Evolutionary conservation across 1,140 invertebrate genomes (phyloP).

Genomic region (Drosophila varians): DNA sequence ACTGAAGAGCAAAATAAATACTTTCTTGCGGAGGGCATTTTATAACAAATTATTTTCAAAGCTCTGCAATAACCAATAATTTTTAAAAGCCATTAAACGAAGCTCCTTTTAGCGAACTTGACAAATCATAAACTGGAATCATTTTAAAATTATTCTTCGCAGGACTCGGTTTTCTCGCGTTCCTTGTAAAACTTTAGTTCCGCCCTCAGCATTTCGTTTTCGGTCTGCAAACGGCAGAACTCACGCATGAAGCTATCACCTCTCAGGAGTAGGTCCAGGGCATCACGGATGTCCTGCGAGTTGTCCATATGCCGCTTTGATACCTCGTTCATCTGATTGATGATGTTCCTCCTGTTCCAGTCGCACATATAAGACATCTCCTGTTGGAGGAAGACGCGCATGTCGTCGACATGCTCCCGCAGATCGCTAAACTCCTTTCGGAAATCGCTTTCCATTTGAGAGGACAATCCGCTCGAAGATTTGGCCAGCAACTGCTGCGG

Average conservation of each 20-base stretch:
- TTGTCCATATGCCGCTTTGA: slow-evolving; percentile 51
- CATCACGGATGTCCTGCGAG: slow-evolving; percentile 58
- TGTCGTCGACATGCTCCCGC: slow-evolving; percentile 32
- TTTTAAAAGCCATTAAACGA: no score
- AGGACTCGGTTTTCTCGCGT: neutral
- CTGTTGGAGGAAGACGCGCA: slow-evolving; percentile 11
- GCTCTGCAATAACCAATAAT: neutral
- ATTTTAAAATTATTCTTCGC: slow-evolving; percentile 1
- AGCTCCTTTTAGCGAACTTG: no score
- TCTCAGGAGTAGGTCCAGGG: slow-evolving; percentile 50
- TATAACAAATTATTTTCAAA: neutral
- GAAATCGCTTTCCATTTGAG: slow-evolving; percentile 13
- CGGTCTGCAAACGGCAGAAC: slow-evolving; percentile 54
- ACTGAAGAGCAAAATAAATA: neutral
- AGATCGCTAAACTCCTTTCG: slow-evolving; percentile 48
- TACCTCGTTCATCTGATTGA: slow-evolving; percentile 44
- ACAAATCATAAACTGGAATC: neutral
- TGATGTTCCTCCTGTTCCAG: slow-evolving; percentile 57
- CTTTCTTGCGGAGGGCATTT: neutral
- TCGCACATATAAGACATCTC: neutral
- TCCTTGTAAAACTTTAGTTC: slow-evolving; percentile 35
- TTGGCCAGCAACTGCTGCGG: slow-evolving; percentile 37
- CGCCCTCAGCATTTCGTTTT: slow-evolving; percentile 59
- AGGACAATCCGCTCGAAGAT: slow-evolving; percentile 50
- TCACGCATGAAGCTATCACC: slow-evolving; percentile 64